Evolutionary conservation across 2,888 invertebrate genomes (phyloP).

Genomic region (Megamerina dolium): DNA sequence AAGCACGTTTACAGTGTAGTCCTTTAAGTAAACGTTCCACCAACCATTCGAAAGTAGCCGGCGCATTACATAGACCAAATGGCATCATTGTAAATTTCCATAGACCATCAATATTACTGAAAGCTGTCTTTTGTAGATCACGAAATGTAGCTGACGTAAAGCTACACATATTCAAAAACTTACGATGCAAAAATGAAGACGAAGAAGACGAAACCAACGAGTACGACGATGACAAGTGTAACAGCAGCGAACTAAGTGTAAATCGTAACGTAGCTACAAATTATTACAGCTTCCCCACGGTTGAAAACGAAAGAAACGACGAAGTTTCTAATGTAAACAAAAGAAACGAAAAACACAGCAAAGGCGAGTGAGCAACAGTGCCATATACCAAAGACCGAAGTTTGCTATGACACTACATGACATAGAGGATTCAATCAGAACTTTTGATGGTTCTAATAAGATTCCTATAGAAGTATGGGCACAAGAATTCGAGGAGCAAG

Average conservation of each 20-base stretch:
- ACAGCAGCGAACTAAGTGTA: not conserved
- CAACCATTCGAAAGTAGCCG: no score
- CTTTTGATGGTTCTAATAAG: constrained; percentile 8
- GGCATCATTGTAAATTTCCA: no score
- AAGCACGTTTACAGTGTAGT: no score
- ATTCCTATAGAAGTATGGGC: constrained; percentile 3
- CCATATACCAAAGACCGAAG: not conserved
- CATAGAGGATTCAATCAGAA: constrained; percentile 8
- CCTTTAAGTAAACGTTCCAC: no score
- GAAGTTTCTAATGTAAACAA: constrained; percentile 2
- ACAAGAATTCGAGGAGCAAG: constrained; percentile 9
- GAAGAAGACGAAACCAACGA: constrained; percentile 1
- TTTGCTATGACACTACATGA: constrained; percentile 10
- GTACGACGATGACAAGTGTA: not conserved
- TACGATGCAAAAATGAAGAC: constrained; percentile 1
- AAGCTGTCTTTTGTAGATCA: no score
- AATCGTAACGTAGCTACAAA: not conserved
- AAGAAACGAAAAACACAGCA: not conserved
- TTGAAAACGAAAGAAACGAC: not conserved
- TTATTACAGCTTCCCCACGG: not conserved
- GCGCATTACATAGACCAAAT: no score
- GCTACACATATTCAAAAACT: constrained; percentile 11
- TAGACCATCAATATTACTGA: no score
- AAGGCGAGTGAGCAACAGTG: constrained; percentile 3
- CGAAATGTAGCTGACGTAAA: constrained; percentile 8